Base-by-base conservation (phyloP, 1,140 invertebrate species). In the Pseudomyrmex pallidus region DNA sequence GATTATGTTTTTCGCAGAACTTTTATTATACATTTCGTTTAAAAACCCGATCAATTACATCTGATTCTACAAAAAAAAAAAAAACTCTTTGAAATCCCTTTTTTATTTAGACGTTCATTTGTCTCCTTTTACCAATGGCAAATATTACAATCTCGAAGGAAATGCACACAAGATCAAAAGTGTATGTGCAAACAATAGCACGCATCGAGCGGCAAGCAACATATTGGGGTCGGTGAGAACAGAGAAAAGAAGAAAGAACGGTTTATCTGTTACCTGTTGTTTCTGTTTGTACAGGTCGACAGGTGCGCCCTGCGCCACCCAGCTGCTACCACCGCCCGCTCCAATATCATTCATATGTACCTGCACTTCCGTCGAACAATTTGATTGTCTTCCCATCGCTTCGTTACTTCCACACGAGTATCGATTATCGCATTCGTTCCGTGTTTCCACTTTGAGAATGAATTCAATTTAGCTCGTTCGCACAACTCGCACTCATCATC, bases 271-370 rank as follows among this genome's bases (percentile, higher is more conserved):
- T 91, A 91, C 89, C 87, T 87, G 88, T 92, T 91, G 90, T 93
- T 94, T 90, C 86, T 86, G 88, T 91, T 93, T 87, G 88, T 76
- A 72, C 76, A 91, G 89, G 90, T 90, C 91, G 92, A 92, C 93
- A 94, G 93, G 93, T 94, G 93, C 85, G 80, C 83, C 62, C 66
- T 85, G 85, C 90, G 89, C 89, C 88, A 91, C 88, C 91, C 93
- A 93, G 93, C 93, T 93, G 93, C 92, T 89, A 83, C 83, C 92
- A 82, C n/a, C 73, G 76, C 78, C n/a, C 73, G 76, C 78, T 86
- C 87, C 88, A 78, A 91, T 92, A 92, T 93, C 90, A 91, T 87
- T 91, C 82, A 62, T 73, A 76, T 67, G 74, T 87, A 85, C 78
- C 74, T 67, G 70, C 54, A 20, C 63, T 89, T 87, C 89, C 84